Evolutionary conservation across 2,888 invertebrate genomes (phyloP).

Genomic region (Lochmaea capreae): DNA sequence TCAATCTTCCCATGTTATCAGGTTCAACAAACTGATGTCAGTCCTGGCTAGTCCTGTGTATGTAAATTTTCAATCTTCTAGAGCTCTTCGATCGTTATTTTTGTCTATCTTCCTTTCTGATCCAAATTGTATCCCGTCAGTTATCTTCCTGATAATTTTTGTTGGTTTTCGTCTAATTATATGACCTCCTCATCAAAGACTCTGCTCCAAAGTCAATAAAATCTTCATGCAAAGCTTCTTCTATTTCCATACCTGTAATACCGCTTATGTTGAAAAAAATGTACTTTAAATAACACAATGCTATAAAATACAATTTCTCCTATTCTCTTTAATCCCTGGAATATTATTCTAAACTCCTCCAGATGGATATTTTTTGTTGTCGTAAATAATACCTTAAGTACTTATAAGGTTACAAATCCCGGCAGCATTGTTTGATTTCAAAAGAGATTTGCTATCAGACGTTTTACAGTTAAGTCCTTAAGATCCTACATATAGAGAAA

Average conservation of each 20-base stretch:
- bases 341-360: not conserved
- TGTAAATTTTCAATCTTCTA: no score
- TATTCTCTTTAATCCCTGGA: not conserved
- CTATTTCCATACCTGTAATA: not conserved
- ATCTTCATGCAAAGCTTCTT: not conserved
- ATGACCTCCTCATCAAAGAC: no score
- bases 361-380: not conserved
- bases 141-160: no score
- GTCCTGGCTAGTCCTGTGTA: no score
- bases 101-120: no score
- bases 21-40: no score
- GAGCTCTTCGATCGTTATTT: no score
- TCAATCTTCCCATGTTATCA: no score
- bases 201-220: not conserved
- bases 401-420: conserved; percentile 7
- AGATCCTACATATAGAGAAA: not conserved
- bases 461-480: not conserved
- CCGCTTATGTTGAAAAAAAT: not conserved
- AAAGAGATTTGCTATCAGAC: not conserved
- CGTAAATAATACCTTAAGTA: conserved; percentile 5
- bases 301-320: not conserved
- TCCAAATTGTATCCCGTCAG: no score
- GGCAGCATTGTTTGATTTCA: conserved; percentile 1
- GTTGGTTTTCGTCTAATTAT: no score
- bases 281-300: not conserved